phyloP scores from a whole-genome alignment of 2,797 vertebrate genomes.

The Hoplostethus atlanticus region DNA sequence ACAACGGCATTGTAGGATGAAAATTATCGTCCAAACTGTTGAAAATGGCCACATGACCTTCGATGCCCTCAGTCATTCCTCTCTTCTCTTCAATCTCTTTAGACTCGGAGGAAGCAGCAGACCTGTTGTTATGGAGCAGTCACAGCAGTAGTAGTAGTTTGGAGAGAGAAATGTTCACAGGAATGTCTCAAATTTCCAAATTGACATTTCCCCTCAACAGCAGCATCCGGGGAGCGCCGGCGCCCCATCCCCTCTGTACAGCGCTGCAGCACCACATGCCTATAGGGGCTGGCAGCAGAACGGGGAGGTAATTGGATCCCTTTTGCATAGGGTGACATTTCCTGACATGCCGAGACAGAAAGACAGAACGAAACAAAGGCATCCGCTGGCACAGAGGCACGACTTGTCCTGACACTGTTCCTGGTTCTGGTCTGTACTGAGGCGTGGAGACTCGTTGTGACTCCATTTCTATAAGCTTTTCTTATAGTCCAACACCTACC shows the following conservation, averaged over 20 bases:
- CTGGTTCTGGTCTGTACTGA: slow-evolving; percentile 7
- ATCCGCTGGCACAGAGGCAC: slow-evolving; percentile 20
- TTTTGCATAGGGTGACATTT: slow-evolving; percentile 51
- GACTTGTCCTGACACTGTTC: slow-evolving; percentile 46
- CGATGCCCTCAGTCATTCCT: no score
- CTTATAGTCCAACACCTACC: background rate
- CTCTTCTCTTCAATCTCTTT: no score
- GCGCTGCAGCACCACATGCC: slow-evolving; percentile 3
- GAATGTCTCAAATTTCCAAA: no score
- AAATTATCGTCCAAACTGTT: no score
- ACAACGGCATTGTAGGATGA: no score
- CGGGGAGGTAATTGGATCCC: slow-evolving; percentile 20
- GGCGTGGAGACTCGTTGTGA: slow-evolving; percentile 18
- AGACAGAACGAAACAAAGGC: slow-evolving; percentile 26
- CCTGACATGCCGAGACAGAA: slow-evolving; percentile 49
- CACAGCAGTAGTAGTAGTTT: no score
- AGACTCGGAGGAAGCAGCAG: no score
- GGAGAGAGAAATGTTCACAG: no score
- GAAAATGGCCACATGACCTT: no score
- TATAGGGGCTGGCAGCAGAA: slow-evolving; percentile 7
- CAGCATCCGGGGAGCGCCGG: no score
- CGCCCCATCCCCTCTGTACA: background rate
- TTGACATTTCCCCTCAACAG: no score
- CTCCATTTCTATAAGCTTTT: slow-evolving; percentile 28
- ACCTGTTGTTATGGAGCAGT: no score